These are phyloP conservation scores for Microcebus jonahi DNA, from an alignment of 2,113 vertebrate genomes.

Conservation along the genomic window DNA sequence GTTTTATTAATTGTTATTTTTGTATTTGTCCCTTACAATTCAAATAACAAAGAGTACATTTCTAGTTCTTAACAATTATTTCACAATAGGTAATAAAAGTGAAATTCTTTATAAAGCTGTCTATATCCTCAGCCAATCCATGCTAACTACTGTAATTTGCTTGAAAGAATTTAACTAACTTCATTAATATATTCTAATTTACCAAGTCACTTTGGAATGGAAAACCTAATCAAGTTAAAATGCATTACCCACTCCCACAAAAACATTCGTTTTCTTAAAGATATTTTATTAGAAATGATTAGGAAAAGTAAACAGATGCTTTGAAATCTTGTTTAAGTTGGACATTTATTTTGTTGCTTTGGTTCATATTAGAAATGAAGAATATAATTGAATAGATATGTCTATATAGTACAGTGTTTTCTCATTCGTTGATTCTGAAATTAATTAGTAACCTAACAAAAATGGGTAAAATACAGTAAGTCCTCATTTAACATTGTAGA, in stretches of 20 bases:
- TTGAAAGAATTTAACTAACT: neutral
- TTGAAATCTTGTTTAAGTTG: neutral
- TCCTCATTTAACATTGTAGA: neutral
- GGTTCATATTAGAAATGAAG: neutral
- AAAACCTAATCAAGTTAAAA: neutral
- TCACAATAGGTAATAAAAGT: neutral
- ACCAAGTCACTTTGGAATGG: neutral
- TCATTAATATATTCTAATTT: neutral
- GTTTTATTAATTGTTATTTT: neutral
- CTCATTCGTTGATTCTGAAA: neutral
- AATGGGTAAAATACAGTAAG: neutral
- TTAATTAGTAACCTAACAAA: neutral
- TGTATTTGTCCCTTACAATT: neutral
- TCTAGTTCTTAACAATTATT: neutral
- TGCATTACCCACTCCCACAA: accelerated
- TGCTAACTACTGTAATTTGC: neutral
- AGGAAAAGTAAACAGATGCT: neutral
- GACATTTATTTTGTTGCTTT: neutral
- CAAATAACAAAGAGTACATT: neutral
- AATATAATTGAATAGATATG: neutral
- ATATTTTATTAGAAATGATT: neutral
- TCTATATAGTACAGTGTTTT: neutral
- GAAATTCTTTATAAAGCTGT: neutral
- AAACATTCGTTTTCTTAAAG: neutral
- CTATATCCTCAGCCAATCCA: neutral